phyloP scores from a whole-genome alignment of 2,113 vertebrate genomes.

The Tonatia bakeri region DNA sequence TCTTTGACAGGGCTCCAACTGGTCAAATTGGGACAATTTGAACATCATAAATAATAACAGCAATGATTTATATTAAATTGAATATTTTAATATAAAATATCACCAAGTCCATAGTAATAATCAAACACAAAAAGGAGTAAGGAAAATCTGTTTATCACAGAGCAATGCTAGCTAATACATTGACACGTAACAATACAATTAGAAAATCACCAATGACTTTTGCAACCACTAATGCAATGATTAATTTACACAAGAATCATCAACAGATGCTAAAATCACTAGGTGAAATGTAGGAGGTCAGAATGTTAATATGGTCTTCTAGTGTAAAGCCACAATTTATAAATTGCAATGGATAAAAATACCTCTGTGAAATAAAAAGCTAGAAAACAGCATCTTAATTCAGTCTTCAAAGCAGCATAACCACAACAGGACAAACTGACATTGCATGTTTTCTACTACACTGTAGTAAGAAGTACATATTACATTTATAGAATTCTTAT shows the following conservation, averaged over 20 bases:
- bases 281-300: not conserved
- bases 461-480: not conserved
- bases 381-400: not conserved
- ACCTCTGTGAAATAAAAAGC: not conserved
- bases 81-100: not conserved
- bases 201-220: conserved; percentile 17
- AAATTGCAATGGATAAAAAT: not conserved
- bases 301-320: not conserved
- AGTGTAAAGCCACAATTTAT: not conserved
- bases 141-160: not conserved
- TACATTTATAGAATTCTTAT: not conserved
- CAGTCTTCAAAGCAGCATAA: not conserved
- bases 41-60: not conserved
- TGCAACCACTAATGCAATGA: not conserved
- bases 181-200: not conserved
- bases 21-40: not conserved
- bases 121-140: not conserved
- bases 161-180: conserved; percentile 9
- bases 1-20: not conserved
- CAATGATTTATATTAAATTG: not conserved
- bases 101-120: not conserved
- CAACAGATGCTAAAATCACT: not conserved
- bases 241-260: conserved; percentile 10
- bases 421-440: not conserved
- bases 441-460: not conserved